phyloP scores from a whole-genome alignment of 64 coral and sea anemone species.

The Actinia equina region DNA sequence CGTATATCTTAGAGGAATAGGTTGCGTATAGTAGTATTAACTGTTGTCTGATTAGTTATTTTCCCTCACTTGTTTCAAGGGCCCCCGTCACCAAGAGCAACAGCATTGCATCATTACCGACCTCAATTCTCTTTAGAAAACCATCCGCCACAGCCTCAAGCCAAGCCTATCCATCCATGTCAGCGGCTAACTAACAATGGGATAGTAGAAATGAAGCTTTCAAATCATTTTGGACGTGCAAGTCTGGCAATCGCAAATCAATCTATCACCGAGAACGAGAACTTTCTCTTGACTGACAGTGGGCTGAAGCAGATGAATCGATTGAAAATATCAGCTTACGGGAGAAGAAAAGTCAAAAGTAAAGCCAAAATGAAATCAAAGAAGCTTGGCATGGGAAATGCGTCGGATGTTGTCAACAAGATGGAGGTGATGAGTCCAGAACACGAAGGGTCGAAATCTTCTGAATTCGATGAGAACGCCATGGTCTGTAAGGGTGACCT shows the following conservation, averaged over 20 bases:
- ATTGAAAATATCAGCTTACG: conserved; percentile 66
- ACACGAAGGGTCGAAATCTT: not conserved
- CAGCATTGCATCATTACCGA: conserved; percentile 85
- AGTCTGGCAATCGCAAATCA: conserved; percentile 21
- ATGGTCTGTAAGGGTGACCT: not conserved
- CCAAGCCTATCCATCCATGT: conserved; percentile 82
- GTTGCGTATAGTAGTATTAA: not conserved
- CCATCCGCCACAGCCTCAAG: conserved; percentile 44
- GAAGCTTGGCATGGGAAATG: conserved; percentile 6
- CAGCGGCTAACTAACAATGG: conserved; percentile 73
- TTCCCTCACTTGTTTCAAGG: conserved; percentile 32
- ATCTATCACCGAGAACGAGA: conserved; percentile 47
- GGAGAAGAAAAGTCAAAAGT: conserved; percentile 45
- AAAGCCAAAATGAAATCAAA: conserved; percentile 70
- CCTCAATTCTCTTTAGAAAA: conserved; percentile 64
- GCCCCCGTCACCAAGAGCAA: conserved; percentile 90
- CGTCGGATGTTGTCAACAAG: not conserved
- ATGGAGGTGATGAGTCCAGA: conserved; percentile 16
- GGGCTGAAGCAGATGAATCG: conserved; percentile 84
- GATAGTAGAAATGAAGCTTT: conserved; percentile 68
- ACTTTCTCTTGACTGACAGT: conserved; percentile 72
- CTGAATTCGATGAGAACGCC: not conserved
- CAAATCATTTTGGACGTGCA: conserved; percentile 45
- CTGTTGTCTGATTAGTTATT: not conserved
- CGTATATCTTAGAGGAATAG: too few relatives aligned